phyloP scores from a whole-genome alignment of 2,888 invertebrate species.

The Ormyrus rosae region DNA sequence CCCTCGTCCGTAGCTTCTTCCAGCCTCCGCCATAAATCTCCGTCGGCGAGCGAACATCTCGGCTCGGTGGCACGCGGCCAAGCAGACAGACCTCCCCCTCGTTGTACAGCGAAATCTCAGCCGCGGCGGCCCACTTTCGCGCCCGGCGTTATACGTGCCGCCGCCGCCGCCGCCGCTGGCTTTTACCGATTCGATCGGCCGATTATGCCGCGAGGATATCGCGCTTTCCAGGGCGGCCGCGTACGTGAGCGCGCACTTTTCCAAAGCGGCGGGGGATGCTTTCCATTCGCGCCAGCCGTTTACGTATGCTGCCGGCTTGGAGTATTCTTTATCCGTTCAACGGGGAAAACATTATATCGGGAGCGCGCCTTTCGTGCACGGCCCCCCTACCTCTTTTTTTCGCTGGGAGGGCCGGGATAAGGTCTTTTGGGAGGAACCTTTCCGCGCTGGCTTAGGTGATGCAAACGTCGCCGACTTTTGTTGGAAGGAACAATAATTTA shows the following conservation, averaged over 20 bases:
- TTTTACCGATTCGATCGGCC: constrained; percentile 6
- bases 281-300: constrained; percentile 18
- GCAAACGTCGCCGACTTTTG: too few species aligned
- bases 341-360: constrained; percentile 24
- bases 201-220: constrained; percentile 31
- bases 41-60: constrained; percentile 61
- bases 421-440: too few species aligned
- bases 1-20: constrained; percentile 36
- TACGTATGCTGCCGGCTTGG: constrained; percentile 8
- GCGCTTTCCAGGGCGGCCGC: not conserved
- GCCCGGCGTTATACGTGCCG: too few species aligned
- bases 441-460: too few species aligned
- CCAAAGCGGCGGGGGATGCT: not conserved
- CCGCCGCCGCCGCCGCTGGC: too few species aligned
- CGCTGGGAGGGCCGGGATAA: too few species aligned
- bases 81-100: constrained; percentile 50
- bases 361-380: not conserved
- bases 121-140: not conserved
- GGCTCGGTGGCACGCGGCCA: constrained; percentile 62
- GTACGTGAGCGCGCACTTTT: too few species aligned
- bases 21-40: constrained; percentile 62
- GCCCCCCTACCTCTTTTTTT: not conserved
- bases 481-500: too few species aligned
- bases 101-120: not conserved
- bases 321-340: constrained; percentile 28